Evolutionary conservation across 1,140 invertebrate genomes (phyloP), one percentile per base, ranked within the genome.

Genomic region (Daktulosphaira vitifoliae): DNA sequence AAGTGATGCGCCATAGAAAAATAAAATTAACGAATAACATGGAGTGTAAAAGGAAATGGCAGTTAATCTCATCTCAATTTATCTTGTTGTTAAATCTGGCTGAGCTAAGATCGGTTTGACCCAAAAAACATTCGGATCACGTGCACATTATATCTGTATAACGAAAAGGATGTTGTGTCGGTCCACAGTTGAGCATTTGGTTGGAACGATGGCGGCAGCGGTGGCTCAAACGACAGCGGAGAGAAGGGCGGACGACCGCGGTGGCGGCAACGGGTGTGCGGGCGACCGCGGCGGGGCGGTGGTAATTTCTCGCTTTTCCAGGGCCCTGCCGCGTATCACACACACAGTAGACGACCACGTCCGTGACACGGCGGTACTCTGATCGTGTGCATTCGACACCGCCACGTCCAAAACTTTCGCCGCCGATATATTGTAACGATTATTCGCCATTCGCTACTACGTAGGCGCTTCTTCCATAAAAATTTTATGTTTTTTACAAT

Each of bases 41-140:
- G 29, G 29, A 11, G 5, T 6, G 29, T 6, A 33, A 46, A 26
- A 26, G 44, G 23, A 62, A 16, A 46, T 20, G 56, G 44, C 56
- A 33, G 56, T 33, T 62, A 62, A 62, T 62, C 42, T 33, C 56
- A 39, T 62, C 56, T 48, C 56, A 15, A 62, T 62, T 62, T 62
- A 62, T 62, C 56, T 62, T 62, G n/a, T 29, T n/a, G 42, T 15
- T 9, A 18, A 13, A 33, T 44, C n/a, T 16, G 56, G 42, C 23
- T 48, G 42, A 62, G 26, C 39, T n/a, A 33, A 59, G 39, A 59
- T 59, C 54, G 39, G 54, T 46, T 46, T 33, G 56, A 62, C 16
- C 56, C 42, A 13, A 62, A 48, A 62, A 59, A 46, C 54, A 46
- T 48, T 48, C 42, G 25, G 16, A 62, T 59, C 56, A 46, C 42